Percentiles rank a stretch among this genome's conserved stretches.
These are phyloP conservation scores for Penaeus japonicus DNA, from an alignment of 1,140 invertebrate genomes.

Conservation along the genomic window DNA sequence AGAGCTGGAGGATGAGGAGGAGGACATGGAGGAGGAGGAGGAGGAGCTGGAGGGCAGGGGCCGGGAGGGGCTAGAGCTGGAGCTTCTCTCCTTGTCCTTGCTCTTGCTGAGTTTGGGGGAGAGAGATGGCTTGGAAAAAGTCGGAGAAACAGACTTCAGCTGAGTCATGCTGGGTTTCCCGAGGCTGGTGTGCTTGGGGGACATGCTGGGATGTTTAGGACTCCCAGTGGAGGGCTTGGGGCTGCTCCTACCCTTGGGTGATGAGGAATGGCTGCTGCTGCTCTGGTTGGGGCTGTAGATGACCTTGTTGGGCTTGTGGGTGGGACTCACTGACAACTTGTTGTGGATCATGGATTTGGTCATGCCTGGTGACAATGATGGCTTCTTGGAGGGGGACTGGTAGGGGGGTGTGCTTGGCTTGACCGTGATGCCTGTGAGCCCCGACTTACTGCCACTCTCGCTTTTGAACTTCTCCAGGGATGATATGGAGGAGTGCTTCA, in stretches of 20 bases:
- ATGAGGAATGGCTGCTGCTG: slow-evolving; percentile 28
- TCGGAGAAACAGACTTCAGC: slow-evolving; percentile 64
- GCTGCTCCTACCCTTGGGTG: slow-evolving; percentile 54
- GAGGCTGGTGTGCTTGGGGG: slow-evolving; percentile 57
- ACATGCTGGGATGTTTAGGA: slow-evolving; percentile 69
- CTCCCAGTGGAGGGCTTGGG: slow-evolving; percentile 57
- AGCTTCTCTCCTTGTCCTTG: slow-evolving; percentile 57
- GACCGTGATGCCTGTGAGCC: slow-evolving; percentile 46
- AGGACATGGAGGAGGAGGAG: slow-evolving; percentile 29
- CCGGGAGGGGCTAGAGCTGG: slow-evolving; percentile 57
- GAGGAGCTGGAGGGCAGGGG: slow-evolving; percentile 55
- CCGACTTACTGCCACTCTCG: slow-evolving; percentile 45
- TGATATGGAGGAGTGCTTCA: slow-evolving; percentile 75
- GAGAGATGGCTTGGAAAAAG: slow-evolving; percentile 80
- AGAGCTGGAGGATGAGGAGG: slow-evolving; percentile 21
- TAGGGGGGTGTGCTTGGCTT: slow-evolving; percentile 57
- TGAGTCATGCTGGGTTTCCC: slow-evolving; percentile 82
- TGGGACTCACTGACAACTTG: slow-evolving; percentile 58
- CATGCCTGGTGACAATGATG: slow-evolving; percentile 52
- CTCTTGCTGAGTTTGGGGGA: slow-evolving; percentile 64
- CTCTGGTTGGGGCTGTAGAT: slow-evolving; percentile 57
- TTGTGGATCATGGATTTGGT: slow-evolving; percentile 46
- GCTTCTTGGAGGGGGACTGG: slow-evolving; percentile 57
- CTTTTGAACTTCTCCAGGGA: slow-evolving; percentile 54
- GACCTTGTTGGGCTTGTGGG: slow-evolving; percentile 56